Evolutionary conservation across 1,140 invertebrate species (phyloP).

Genomic region (Dendroctonus valens): DNA sequence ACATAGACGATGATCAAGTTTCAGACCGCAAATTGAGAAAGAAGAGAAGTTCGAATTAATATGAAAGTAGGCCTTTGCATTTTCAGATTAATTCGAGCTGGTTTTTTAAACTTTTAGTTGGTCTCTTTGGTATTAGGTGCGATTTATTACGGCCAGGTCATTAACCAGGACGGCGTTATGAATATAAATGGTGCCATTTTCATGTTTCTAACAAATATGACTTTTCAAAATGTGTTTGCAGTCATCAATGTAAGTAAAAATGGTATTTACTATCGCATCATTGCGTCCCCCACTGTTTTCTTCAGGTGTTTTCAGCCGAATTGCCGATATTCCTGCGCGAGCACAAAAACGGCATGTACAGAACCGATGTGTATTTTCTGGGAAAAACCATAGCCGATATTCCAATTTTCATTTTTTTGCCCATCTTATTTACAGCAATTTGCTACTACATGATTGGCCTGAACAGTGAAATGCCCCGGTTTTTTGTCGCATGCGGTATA

Average conservation of each 20-base stretch:
- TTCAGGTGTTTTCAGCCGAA: conserved; percentile 88
- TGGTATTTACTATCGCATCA: not conserved
- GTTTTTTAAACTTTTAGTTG: conserved; percentile 61
- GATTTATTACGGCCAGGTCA: conserved; percentile 82
- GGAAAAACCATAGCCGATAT: conserved; percentile 88
- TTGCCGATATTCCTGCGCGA: conserved; percentile 90
- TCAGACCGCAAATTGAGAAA: too few relatives aligned
- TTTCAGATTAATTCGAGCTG: not conserved
- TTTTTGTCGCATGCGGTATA: conserved; percentile 72
- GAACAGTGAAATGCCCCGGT: conserved; percentile 68
- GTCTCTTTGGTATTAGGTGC: conserved; percentile 82
- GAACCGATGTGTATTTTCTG: conserved; percentile 90
- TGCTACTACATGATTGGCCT: conserved; percentile 88
- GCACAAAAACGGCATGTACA: conserved; percentile 88
- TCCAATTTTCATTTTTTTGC: conserved; percentile 77
- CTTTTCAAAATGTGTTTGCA: conserved; percentile 87
- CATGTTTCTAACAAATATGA: conserved; percentile 90
- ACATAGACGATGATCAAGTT: too few relatives aligned
- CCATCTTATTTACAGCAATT: conserved; percentile 79
- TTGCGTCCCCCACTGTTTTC: conserved; percentile 16
- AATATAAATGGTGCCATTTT: conserved; percentile 97
- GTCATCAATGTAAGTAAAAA: conserved; percentile 77
- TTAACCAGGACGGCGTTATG: conserved; percentile 86
- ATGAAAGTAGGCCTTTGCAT: too few relatives aligned
- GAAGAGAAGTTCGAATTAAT: too few relatives aligned